Percentiles rank a stretch among this genome's conserved stretches.
These are phyloP conservation scores for Epinotia bilunana DNA, from an alignment of 2,888 invertebrate genomes.

Conservation along the genomic window DNA sequence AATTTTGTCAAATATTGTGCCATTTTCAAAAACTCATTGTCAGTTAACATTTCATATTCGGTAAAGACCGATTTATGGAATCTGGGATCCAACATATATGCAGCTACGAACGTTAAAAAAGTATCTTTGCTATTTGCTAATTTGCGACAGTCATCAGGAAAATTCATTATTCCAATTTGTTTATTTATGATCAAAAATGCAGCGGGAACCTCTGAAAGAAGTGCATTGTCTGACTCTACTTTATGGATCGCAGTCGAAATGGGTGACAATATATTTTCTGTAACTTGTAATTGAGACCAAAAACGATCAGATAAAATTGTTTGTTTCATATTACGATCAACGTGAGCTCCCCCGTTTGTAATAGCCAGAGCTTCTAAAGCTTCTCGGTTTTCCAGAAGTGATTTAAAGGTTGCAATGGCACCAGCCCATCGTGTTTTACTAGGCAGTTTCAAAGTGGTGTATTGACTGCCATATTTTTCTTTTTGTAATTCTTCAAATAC, in stretches of 20 bases:
- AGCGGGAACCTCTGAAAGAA: slow-evolving; percentile 18
- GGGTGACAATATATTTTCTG: slow-evolving; percentile 31
- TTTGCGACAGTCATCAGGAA: too few relatives aligned
- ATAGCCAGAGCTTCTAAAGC: slow-evolving; percentile 33
- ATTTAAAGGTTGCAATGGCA: slow-evolving; percentile 35
- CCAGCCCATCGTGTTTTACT: slow-evolving; percentile 42
- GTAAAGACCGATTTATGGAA: too few relatives aligned
- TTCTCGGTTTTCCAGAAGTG: slow-evolving; percentile 29
- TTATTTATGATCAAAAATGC: not conserved
- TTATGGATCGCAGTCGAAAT: slow-evolving; percentile 34
- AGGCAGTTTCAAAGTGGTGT: slow-evolving; percentile 31
- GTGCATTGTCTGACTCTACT: slow-evolving; percentile 5
- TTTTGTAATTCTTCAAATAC: slow-evolving; percentile 40
- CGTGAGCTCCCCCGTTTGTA: slow-evolving; percentile 19
- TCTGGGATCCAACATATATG: too few relatives aligned
- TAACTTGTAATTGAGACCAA: slow-evolving; percentile 35
- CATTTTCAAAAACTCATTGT: too few relatives aligned
- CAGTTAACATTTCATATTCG: too few relatives aligned
- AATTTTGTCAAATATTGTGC: too few relatives aligned
- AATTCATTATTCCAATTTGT: too few relatives aligned
- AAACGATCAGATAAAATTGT: slow-evolving; percentile 26
- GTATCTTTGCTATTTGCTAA: too few relatives aligned
- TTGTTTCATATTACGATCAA: slow-evolving; percentile 33
- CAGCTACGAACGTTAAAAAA: too few relatives aligned
- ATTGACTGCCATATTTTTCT: slow-evolving; percentile 35